These are phyloP conservation scores for Butorides virescens DNA, from an alignment of 2,113 vertebrate species.

Conservation along the genomic window DNA sequence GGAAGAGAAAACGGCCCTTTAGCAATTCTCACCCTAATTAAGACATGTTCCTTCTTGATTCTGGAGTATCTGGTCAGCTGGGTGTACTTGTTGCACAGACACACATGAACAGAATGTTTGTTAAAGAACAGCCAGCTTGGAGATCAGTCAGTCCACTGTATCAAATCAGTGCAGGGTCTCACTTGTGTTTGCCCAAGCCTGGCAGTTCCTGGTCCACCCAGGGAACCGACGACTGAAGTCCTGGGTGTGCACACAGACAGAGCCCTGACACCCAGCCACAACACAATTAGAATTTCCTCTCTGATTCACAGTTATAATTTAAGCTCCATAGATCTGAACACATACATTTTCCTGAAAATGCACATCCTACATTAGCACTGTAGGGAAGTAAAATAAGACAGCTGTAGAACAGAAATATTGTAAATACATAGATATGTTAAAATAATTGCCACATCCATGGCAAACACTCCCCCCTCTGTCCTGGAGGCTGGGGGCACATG, in stretches of 20 bases:
- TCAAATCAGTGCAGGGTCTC: background rate
- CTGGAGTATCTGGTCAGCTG: background rate
- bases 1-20: background rate
- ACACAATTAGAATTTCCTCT: background rate
- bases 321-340: background rate
- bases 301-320: background rate
- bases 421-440: background rate
- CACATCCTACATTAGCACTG: background rate
- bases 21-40: background rate
- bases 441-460: background rate
- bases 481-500: background rate
- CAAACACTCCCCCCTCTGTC: background rate
- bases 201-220: background rate
- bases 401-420: background rate
- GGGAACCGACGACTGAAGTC: background rate
- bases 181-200: background rate
- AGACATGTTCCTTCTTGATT: background rate
- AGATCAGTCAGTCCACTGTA: background rate
- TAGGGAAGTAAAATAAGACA: background rate
- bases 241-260: background rate
- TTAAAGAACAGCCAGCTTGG: background rate
- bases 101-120: background rate
- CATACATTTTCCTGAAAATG: background rate
- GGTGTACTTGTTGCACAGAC: background rate
- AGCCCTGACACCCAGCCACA: background rate